phyloP scores from a whole-genome alignment of 1,140 invertebrate genomes.

The Diabrotica virgifera region DNA sequence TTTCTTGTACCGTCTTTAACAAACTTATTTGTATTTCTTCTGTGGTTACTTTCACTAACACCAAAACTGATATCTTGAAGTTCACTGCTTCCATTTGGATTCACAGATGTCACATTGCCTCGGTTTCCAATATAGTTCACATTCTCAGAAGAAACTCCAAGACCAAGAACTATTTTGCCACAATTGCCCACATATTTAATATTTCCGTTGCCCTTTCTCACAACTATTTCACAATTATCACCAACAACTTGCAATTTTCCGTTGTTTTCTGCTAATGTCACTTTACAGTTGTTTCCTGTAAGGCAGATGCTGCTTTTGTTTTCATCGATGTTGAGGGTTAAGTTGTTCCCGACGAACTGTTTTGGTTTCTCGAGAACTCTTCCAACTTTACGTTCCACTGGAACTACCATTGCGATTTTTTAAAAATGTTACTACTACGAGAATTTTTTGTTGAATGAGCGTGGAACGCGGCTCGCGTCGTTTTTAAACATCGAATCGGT shows the following conservation, averaged over 20 bases:
- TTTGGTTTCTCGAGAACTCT: background rate
- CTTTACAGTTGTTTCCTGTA: conserved; percentile 19
- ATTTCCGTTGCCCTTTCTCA: conserved; percentile 15
- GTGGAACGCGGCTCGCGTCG: no score
- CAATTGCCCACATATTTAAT: conserved; percentile 22
- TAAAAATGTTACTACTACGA: background rate
- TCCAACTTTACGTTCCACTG: conserved; percentile 3
- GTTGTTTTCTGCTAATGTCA: conserved; percentile 13
- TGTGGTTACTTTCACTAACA: no score
- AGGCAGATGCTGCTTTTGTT: conserved; percentile 12
- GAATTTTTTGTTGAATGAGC: background rate
- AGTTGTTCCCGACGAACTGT: conserved; percentile 20
- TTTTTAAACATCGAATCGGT: background rate
- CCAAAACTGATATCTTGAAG: no score
- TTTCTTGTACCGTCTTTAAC: no score
- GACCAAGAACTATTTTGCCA: conserved; percentile 15
- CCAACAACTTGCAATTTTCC: conserved; percentile 10
- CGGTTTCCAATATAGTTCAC: conserved; percentile 17
- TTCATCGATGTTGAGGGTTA: conserved; percentile 9
- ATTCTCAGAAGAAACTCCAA: background rate
- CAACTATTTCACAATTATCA: conserved; percentile 14
- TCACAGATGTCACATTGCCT: conserved; percentile 3
- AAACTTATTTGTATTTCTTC: no score
- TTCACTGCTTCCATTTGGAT: no score
- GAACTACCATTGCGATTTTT: conserved; percentile 17